Evolutionary conservation across 1,140 invertebrate genomes (phyloP).

Genomic region (Halyomorpha halys): DNA sequence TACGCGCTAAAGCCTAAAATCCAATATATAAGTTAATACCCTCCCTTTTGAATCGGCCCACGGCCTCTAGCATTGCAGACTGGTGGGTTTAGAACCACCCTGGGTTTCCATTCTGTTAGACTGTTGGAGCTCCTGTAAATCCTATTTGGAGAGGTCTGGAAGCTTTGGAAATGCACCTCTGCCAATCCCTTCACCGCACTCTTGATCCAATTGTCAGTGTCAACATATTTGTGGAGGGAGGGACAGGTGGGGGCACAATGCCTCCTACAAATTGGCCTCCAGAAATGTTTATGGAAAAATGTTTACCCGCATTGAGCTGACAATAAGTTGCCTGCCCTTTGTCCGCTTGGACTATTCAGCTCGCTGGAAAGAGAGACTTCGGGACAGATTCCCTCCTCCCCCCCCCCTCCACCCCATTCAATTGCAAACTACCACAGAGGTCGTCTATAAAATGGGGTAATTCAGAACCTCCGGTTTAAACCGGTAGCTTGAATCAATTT

Average conservation of each 20-base stretch:
- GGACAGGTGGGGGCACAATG: neutral
- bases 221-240: slow-evolving; percentile 6
- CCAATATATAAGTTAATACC: no score
- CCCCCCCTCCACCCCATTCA: neutral
- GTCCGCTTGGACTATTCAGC: neutral
- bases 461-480: slow-evolving; percentile 2
- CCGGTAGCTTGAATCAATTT: slow-evolving; percentile 5
- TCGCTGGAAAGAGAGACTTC: no score
- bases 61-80: no score
- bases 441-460: slow-evolving; percentile 7
- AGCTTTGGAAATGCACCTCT: slow-evolving; percentile 6
- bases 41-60: no score
- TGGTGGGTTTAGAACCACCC: neutral
- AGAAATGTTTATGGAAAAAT: slow-evolving; percentile 4
- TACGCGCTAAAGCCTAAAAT: no score
- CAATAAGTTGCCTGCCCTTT: slow-evolving; percentile 1
- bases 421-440: slow-evolving; percentile 1
- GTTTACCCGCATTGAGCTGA: neutral
- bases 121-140: slow-evolving; percentile 4
- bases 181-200: slow-evolving; percentile 6
- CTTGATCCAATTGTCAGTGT: slow-evolving; percentile 8
- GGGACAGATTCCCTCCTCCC: neutral
- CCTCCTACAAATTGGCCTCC: neutral
- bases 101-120: neutral
- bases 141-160: slow-evolving; percentile 1